phyloP scores from a whole-genome alignment of 1,140 invertebrate species.

The Hydropsyche tenuis region DNA sequence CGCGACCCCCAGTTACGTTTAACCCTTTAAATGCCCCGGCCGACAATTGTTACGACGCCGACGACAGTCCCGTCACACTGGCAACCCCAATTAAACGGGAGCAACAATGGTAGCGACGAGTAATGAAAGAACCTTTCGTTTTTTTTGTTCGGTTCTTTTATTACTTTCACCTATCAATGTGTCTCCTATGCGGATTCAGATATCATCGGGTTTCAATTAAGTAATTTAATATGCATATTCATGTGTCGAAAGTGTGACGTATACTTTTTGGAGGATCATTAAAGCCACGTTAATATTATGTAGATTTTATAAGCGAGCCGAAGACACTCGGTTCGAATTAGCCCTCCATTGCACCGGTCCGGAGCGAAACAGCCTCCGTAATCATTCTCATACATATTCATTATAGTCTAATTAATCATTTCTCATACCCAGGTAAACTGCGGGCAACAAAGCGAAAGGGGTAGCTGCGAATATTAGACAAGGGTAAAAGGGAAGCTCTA shows the following conservation, averaged over 20 bases:
- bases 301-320: conserved; percentile 31
- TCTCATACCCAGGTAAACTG: conserved; percentile 38
- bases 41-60: conserved; percentile 14
- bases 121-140: too few relatives aligned
- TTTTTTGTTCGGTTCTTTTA: too few relatives aligned
- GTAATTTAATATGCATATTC: background rate
- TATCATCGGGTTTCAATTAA: too few relatives aligned
- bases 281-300: conserved; percentile 34
- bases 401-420: conserved; percentile 50
- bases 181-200: too few relatives aligned
- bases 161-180: too few relatives aligned
- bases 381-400: conserved; percentile 51
- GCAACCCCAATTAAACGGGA: too few relatives aligned
- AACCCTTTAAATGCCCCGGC: conserved; percentile 7
- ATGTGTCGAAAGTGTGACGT: background rate
- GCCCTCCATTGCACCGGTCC: conserved; percentile 39
- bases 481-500: conserved; percentile 28
- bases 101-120: too few relatives aligned
- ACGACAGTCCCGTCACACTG: background rate
- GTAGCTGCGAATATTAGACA: conserved; percentile 31
- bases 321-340: conserved; percentile 41
- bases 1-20: background rate
- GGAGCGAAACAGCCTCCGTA: conserved; percentile 41
- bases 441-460: conserved; percentile 39
- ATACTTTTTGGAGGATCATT: conserved; percentile 9